These are phyloP conservation scores for Enteromius thamalakanensis DNA, from an alignment of 2,797 vertebrate species.

Conservation along the genomic window DNA sequence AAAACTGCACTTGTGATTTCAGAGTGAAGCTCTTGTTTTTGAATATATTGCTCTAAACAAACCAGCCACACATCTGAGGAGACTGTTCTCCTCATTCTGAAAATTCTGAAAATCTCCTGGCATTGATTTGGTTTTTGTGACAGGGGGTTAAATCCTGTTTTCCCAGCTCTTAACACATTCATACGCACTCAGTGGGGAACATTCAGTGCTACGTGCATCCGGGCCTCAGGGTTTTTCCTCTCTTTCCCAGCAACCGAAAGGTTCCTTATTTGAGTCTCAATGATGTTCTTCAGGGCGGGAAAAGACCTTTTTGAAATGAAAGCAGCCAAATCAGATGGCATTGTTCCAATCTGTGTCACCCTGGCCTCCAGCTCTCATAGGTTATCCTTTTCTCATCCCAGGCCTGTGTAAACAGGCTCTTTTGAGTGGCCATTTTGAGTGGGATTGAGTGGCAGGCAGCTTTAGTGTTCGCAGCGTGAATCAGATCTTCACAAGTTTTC, in stretches of 20 bases:
- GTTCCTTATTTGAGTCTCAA: constrained; percentile 44
- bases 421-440: constrained; percentile 50
- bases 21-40: neutral
- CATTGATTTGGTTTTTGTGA: constrained; percentile 30
- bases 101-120: constrained; percentile 4
- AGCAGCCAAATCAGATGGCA: constrained; percentile 74
- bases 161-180: constrained; percentile 43
- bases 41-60: constrained; percentile 9
- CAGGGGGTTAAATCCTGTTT: constrained; percentile 30
- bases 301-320: constrained; percentile 77
- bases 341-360: constrained; percentile 65
- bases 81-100: neutral
- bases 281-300: constrained; percentile 49
- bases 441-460: constrained; percentile 50
- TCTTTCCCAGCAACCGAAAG: constrained; percentile 30
- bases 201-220: constrained; percentile 80
- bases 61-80: constrained; percentile 17
- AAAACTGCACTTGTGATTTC: neutral
- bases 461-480: constrained; percentile 43
- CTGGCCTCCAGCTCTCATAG: constrained; percentile 78
- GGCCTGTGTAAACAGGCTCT: constrained; percentile 55
- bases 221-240: constrained; percentile 81
- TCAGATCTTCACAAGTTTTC: constrained; percentile 46
- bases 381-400: constrained; percentile 58
- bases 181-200: constrained; percentile 79